Conservation (phyloP, 2,113 vertebrate species). For the Eublepharis macularius region DNA sequence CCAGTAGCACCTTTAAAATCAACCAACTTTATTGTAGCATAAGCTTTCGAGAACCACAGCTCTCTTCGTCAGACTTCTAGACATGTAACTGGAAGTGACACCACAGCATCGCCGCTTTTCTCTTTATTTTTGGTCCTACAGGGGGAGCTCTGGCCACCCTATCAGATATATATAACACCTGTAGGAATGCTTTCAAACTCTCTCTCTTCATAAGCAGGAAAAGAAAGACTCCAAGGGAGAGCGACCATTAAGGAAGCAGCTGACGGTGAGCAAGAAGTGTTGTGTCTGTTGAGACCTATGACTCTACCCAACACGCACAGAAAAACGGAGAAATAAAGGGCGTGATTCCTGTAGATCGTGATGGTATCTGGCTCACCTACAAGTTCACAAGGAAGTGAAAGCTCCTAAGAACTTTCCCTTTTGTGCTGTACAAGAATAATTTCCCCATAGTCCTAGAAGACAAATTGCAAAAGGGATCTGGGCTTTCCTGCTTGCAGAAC, state of each 20-base stretch:
- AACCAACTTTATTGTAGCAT: too few relatives aligned
- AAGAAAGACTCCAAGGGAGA: not conserved
- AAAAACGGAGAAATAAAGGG: not conserved
- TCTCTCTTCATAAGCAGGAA: not conserved
- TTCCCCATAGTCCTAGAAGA: not conserved
- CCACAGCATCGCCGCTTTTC: too few relatives aligned
- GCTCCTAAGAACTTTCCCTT: not conserved
- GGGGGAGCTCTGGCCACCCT: too few relatives aligned
- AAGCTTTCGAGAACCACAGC: too few relatives aligned
- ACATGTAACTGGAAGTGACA: too few relatives aligned
- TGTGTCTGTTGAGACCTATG: not conserved
- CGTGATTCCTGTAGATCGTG: not conserved
- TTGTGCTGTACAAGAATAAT: not conserved
- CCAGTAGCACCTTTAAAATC: too few relatives aligned
- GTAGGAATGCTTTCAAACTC: too few relatives aligned
- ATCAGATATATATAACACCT: too few relatives aligned
- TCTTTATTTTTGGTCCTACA: too few relatives aligned
- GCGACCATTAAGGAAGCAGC: not conserved
- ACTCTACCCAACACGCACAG: not conserved
- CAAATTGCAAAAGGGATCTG: too few relatives aligned
- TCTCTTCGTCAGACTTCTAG: too few relatives aligned
- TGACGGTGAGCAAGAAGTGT: not conserved
- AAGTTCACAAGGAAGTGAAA: not conserved
- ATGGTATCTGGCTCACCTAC: not conserved
- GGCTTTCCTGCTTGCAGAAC: too few relatives aligned